Conservation (phyloP, 2,888 invertebrate genomes). For the Hypercompe scribonia region DNA sequence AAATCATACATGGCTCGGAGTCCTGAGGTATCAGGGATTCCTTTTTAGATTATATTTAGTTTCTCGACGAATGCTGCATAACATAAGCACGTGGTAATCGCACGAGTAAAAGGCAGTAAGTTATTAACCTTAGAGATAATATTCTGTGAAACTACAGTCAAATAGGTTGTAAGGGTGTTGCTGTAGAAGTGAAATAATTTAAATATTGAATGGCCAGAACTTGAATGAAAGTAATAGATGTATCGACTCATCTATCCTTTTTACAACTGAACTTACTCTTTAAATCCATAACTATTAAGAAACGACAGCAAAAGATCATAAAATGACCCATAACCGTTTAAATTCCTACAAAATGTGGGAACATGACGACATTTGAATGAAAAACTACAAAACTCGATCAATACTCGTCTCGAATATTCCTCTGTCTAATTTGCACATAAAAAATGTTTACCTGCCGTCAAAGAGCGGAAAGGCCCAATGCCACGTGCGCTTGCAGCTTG, state of each 20-base stretch:
- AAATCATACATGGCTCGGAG: not conserved
- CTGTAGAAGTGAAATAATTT: not conserved
- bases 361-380: slow-evolving; percentile 58
- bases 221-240: not conserved
- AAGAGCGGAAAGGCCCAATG: slow-evolving; percentile 82
- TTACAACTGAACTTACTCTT: not conserved
- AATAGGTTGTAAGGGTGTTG: not conserved
- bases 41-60: not conserved
- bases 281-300: slow-evolving; percentile 25
- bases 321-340: slow-evolving; percentile 39
- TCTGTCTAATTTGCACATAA: slow-evolving; percentile 71
- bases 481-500: slow-evolving; percentile 84
- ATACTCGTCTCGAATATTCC: slow-evolving; percentile 74
- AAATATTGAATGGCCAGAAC: not conserved
- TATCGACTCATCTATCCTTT: not conserved
- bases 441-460: slow-evolving; percentile 82
- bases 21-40: not conserved
- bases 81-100: not conserved
- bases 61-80: not conserved
- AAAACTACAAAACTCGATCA: slow-evolving; percentile 57
- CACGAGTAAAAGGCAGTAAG: not conserved
- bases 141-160: not conserved
- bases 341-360: slow-evolving; percentile 59
- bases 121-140: too few species aligned
- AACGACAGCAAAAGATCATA: slow-evolving; percentile 26